These are phyloP conservation scores for Ammodytes dubius DNA, from an alignment of 2,113 vertebrate genomes.

Conservation along the genomic window DNA sequence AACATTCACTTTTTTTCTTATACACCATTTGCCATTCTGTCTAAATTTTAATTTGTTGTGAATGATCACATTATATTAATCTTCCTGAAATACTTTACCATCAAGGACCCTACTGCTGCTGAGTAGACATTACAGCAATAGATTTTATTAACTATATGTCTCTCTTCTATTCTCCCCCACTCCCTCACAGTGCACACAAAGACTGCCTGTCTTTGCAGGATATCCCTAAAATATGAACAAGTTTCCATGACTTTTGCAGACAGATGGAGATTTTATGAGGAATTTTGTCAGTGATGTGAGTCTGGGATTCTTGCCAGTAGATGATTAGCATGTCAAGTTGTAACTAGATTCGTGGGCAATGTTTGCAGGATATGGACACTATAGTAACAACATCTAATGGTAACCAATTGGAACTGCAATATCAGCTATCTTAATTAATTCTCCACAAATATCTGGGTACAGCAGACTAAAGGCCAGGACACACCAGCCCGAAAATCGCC, in stretches of 20 bases:
- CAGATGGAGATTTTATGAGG: neutral
- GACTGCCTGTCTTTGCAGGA: neutral
- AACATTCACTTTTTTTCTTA: neutral
- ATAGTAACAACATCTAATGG: conserved; percentile 38
- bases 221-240: neutral
- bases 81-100: neutral
- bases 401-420: conserved; percentile 19
- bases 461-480: no score
- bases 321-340: neutral
- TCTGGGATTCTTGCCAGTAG: neutral
- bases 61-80: neutral
- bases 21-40: no score
- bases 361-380: neutral
- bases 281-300: neutral
- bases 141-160: neutral
- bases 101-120: neutral
- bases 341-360: neutral
- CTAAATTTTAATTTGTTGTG: neutral
- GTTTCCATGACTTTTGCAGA: neutral
- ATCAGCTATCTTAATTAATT: neutral
- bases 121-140: neutral
- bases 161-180: neutral
- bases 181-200: neutral
- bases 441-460: neutral
- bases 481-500: no score